Evolutionary conservation across 2,888 invertebrate genomes (phyloP).

Genomic region (Spodoptera littoralis): DNA sequence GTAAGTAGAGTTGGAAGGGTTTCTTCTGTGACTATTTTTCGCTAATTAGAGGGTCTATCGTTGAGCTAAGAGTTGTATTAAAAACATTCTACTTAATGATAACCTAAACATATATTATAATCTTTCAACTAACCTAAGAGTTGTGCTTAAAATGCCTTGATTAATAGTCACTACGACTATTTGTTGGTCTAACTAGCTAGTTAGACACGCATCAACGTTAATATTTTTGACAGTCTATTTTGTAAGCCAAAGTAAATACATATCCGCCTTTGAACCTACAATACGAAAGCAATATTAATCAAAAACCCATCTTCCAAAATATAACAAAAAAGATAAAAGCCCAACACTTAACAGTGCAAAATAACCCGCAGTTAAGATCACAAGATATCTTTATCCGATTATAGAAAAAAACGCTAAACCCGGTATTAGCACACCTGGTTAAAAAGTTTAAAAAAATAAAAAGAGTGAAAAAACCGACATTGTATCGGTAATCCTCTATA

Average conservation of each 20-base stretch:
- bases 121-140: no score
- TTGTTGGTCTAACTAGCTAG: no score
- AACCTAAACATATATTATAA: no score
- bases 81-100: no score
- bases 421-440: slow-evolving; percentile 85
- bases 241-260: not conserved
- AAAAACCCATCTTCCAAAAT: slow-evolving; percentile 8
- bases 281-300: slow-evolving; percentile 15
- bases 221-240: not conserved
- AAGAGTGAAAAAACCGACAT: slow-evolving; percentile 72
- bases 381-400: slow-evolving; percentile 77
- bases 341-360: slow-evolving; percentile 55
- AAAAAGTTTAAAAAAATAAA: slow-evolving; percentile 70
- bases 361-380: slow-evolving; percentile 57
- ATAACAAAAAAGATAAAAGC: slow-evolving; percentile 35
- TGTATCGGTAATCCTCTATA: slow-evolving; percentile 85
- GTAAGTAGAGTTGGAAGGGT: no score
- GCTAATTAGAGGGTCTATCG: no score
- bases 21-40: no score
- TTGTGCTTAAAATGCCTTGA: no score
- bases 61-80: no score
- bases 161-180: no score
- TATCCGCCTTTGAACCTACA: not conserved
- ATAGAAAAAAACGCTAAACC: slow-evolving; percentile 74
- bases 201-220: no score